Evolutionary conservation across 1,140 invertebrate species (phyloP).

Genomic region (Drosophila sp.): DNA sequence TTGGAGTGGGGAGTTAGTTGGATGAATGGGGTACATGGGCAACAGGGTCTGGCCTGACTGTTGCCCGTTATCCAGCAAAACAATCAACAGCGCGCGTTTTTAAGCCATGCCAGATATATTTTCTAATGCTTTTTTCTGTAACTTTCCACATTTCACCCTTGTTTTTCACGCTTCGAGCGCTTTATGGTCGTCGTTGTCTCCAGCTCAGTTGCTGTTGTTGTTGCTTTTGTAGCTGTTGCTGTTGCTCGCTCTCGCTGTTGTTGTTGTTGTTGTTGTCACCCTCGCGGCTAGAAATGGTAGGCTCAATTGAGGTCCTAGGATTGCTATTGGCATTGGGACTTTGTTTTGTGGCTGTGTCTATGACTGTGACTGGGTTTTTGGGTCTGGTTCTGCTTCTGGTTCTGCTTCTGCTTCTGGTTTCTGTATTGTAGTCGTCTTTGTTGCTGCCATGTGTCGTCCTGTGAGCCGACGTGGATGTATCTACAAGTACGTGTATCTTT

Average conservation of each 20-base stretch:
- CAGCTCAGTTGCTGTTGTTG: neutral
- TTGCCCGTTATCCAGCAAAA: constrained; percentile 77
- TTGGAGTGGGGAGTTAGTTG: too few relatives aligned
- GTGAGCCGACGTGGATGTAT: constrained; percentile 44
- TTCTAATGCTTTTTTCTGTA: constrained; percentile 82
- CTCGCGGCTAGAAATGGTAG: constrained; percentile 48
- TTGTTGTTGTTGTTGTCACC: constrained; percentile 25
- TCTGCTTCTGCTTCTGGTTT: constrained; percentile 15
- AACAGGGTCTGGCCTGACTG: constrained; percentile 50
- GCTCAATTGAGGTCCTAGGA: constrained; percentile 62
- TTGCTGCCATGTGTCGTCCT: constrained; percentile 64
- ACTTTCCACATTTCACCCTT: constrained; percentile 80
- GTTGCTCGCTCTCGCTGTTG: too few relatives aligned
- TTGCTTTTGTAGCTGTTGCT: neutral
- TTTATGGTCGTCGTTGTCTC: constrained; percentile 62
- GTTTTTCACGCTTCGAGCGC: constrained; percentile 81
- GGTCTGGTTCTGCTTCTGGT: constrained; percentile 37
- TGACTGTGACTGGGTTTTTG: constrained; percentile 37
- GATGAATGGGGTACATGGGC: constrained; percentile 20
- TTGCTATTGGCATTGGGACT: constrained; percentile 64
- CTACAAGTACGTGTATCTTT: constrained; percentile 59
- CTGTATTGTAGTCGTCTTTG: constrained; percentile 31
- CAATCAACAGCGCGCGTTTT: constrained; percentile 81
- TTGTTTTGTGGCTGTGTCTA: constrained; percentile 60
- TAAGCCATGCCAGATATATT: constrained; percentile 81